phyloP scores from a whole-genome alignment of 2,113 vertebrate species.

The Pica pica region DNA sequence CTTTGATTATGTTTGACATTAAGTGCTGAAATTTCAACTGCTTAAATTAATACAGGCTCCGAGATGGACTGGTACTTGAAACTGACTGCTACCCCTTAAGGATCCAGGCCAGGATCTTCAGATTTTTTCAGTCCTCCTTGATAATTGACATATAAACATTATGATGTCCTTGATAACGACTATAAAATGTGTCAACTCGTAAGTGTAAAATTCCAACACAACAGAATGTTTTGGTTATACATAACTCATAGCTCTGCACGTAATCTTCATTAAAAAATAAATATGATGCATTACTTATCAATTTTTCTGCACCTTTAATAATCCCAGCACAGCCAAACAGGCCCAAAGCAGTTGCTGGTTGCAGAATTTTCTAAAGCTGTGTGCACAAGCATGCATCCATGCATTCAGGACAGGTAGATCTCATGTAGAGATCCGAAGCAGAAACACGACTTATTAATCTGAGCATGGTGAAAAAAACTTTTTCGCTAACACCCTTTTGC shows the following conservation, averaged over 20 bases:
- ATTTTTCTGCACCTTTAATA: background rate
- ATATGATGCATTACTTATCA: background rate
- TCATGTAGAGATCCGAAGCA: background rate
- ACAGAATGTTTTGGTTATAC: background rate
- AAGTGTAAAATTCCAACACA: background rate
- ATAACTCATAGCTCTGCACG: background rate
- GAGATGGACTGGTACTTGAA: background rate
- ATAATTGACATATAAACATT: background rate
- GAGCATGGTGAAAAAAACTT: background rate
- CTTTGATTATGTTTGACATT: background rate
- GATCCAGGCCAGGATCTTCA: background rate
- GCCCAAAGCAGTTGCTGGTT: background rate
- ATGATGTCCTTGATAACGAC: background rate
- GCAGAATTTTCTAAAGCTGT: background rate
- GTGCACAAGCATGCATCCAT: background rate
- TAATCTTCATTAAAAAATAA: background rate
- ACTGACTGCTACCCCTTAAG: background rate
- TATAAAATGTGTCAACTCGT: accelerated
- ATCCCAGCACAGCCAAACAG: background rate
- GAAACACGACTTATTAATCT: background rate
- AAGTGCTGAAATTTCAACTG: background rate
- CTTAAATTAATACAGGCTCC: background rate
- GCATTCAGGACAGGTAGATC: accelerated
- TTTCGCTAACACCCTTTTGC: background rate
- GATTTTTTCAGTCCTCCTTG: background rate